Evolutionary conservation across 2,113 vertebrate species (phyloP).

Genomic region (Pedionomus torquatus): DNA sequence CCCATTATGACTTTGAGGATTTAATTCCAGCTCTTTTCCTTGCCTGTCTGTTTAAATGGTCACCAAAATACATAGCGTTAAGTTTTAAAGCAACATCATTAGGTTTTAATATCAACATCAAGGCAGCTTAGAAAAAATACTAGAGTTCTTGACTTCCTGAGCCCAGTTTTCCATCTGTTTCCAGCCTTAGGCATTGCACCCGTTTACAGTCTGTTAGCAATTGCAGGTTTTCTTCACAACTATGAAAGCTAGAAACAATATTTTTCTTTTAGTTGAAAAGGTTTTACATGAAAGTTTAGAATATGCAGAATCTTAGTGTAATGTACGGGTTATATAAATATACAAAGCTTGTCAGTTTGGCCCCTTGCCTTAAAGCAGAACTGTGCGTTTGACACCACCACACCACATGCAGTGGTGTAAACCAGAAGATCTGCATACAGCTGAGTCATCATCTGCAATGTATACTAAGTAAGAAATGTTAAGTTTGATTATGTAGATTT

Average conservation of each 20-base stretch:
- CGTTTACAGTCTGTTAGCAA: not conserved
- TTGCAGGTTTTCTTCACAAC: not conserved
- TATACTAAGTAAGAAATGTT: not conserved
- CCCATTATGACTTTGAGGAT: not conserved
- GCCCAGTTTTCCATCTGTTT: constrained; percentile 9
- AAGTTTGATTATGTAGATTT: not conserved
- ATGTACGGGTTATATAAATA: not conserved
- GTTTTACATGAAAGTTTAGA: not conserved
- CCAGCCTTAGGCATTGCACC: not conserved
- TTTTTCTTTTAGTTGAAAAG: not conserved
- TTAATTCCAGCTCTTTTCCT: not conserved
- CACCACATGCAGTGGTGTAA: not conserved
- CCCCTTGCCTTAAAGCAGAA: not conserved
- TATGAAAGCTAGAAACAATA: not conserved
- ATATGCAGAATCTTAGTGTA: not conserved
- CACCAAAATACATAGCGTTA: not conserved
- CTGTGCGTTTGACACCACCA: not conserved
- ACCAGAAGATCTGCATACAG: not conserved
- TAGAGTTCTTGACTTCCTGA: not conserved
- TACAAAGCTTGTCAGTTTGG: not conserved
- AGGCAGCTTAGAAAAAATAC: not conserved
- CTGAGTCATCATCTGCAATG: not conserved
- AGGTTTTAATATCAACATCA: not conserved
- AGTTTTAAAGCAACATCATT: not conserved
- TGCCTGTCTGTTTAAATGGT: not conserved